A percentile compares a stretch with the other conserved stretches of the same genome.
phyloP scores from a whole-genome alignment of 2,797 vertebrate genomes.

The Malurus leucopterus region DNA sequence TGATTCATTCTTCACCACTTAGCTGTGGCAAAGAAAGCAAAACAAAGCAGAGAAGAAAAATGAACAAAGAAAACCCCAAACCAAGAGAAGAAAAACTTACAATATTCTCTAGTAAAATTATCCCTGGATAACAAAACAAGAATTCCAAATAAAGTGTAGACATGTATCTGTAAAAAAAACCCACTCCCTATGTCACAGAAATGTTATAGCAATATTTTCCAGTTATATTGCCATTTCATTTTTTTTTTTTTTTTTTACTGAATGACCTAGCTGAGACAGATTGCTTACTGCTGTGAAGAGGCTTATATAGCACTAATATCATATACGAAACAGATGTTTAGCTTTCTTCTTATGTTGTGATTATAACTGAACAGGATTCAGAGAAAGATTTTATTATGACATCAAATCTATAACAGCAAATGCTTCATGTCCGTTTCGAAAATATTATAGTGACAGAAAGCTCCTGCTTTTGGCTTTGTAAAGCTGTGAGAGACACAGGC shows the following conservation, averaged over 20 bases:
- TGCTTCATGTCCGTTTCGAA: background rate
- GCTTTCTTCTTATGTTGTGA: background rate
- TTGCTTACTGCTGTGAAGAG: background rate
- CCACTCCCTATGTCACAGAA: background rate
- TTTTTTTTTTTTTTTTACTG: background rate
- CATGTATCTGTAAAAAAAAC: fast-evolving
- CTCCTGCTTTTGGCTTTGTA: background rate
- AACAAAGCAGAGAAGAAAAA: background rate
- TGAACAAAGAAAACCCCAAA: background rate
- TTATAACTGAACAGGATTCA: background rate
- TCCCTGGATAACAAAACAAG: background rate
- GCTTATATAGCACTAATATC: background rate
- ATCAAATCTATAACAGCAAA: background rate
- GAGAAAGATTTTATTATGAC: background rate
- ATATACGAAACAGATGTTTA: background rate
- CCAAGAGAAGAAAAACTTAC: background rate
- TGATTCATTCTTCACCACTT: background rate
- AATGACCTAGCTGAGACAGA: background rate
- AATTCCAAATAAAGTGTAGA: background rate
- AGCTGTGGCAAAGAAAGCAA: background rate
- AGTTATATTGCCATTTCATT: background rate
- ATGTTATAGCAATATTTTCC: background rate
- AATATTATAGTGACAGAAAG: background rate
- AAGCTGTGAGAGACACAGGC: background rate
- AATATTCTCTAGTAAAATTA: background rate